A percentile compares a stretch with the other conserved stretches of the same genome.
Conservation (phyloP, 2,888 invertebrate genomes). For the Sphinx pinastri region DNA sequence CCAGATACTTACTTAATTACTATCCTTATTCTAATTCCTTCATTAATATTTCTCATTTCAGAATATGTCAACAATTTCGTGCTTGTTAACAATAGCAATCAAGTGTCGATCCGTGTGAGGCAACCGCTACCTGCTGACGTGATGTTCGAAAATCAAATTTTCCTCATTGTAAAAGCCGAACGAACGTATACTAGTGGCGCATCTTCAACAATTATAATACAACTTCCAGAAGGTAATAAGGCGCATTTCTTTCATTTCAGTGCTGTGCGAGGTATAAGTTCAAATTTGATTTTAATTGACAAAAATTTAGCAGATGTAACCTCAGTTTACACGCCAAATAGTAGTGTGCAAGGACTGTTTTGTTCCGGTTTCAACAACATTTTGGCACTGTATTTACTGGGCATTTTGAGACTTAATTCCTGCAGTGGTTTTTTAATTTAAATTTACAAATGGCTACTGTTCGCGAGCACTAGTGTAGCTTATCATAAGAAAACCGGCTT, state of each 20-base stretch:
- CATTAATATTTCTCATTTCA: slow-evolving; percentile 42
- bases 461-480: too few species aligned
- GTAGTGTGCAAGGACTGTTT: too few species aligned
- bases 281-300: too few species aligned
- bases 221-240: slow-evolving; percentile 65
- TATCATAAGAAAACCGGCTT: too few species aligned
- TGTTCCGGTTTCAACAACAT: too few species aligned
- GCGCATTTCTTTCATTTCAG: background rate
- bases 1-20: too few species aligned
- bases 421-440: too few species aligned
- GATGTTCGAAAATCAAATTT: slow-evolving; percentile 50
- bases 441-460: too few species aligned
- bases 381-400: too few species aligned
- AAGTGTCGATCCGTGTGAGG: slow-evolving; percentile 48
- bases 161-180: slow-evolving; percentile 61
- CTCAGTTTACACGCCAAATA: too few species aligned
- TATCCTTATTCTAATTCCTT: background rate
- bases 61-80: slow-evolving; percentile 54
- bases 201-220: slow-evolving; percentile 62
- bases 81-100: slow-evolving; percentile 44
- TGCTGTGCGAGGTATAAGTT: background rate
- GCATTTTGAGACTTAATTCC: too few species aligned
- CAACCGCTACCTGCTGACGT: slow-evolving; percentile 48
- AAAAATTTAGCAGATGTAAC: too few species aligned
- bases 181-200: slow-evolving; percentile 66